These are phyloP conservation scores for Jordanella pulchra DNA, from an alignment of 2,797 vertebrate genomes.

Conservation along the genomic window DNA sequence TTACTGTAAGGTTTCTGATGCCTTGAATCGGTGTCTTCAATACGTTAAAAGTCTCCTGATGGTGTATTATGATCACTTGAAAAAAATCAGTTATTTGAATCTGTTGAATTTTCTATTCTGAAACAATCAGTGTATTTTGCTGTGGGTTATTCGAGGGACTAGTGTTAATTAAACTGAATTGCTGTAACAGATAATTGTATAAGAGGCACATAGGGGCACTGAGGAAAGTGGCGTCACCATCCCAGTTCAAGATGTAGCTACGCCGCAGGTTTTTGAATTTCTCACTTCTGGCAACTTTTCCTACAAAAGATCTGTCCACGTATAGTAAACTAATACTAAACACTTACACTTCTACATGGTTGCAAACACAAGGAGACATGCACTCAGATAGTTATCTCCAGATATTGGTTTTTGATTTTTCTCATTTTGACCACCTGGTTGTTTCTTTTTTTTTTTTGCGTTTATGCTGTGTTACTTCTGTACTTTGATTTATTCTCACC, in stretches of 20 bases:
- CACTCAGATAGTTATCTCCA: background rate
- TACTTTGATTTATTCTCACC: background rate
- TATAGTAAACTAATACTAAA: no score
- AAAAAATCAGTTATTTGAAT: background rate
- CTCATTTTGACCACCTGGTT: background rate
- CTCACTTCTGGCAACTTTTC: no score
- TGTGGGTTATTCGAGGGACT: no score
- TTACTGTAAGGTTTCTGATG: background rate
- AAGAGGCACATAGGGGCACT: no score
- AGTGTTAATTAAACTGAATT: no score
- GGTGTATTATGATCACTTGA: background rate
- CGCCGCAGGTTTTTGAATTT: no score
- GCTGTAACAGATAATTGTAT: no score
- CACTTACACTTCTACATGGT: no score
- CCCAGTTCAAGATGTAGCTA: no score
- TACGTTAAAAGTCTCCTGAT: background rate
- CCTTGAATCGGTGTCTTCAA: background rate
- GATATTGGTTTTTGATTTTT: background rate
- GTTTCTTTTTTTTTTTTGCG: background rate
- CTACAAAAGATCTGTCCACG: no score
- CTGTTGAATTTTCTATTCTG: background rate
- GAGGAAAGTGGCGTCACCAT: no score
- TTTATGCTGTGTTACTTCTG: background rate
- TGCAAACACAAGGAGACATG: no score
- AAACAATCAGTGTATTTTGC: background rate